phyloP scores from a whole-genome alignment of 1,140 invertebrate species.

The Phocides pigmalion region DNA sequence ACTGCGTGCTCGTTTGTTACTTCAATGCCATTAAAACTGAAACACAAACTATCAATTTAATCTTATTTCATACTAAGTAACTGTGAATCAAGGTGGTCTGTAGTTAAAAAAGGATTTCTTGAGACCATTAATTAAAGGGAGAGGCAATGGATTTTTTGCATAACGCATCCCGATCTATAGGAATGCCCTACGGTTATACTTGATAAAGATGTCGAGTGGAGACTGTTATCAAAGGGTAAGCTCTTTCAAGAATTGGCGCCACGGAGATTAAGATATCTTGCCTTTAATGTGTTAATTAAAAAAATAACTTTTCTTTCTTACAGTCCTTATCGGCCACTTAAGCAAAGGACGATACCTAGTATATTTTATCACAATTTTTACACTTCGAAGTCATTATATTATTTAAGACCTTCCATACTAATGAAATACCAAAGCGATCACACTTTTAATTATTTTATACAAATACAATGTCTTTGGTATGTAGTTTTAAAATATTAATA shows the following conservation, averaged over 20 bases:
- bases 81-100: conserved; percentile 57
- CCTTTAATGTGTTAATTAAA: conserved; percentile 82
- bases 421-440: conserved; percentile 8
- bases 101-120: conserved; percentile 49
- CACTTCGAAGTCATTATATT: conserved; percentile 70
- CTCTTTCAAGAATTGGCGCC: conserved; percentile 79
- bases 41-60: background rate
- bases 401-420: conserved; percentile 42
- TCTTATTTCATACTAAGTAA: conserved; percentile 15
- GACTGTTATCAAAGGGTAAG: conserved; percentile 75
- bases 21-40: background rate
- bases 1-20: background rate
- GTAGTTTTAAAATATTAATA: background rate
- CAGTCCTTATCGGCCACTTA: conserved; percentile 76
- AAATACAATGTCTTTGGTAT: conserved; percentile 1
- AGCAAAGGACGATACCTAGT: conserved; percentile 66
- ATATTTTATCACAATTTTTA: conserved; percentile 74
- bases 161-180: conserved; percentile 63
- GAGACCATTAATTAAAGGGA: conserved; percentile 67
- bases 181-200: conserved; percentile 63
- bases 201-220: conserved; percentile 73
- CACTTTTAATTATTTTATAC: conserved; percentile 23
- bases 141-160: conserved; percentile 73
- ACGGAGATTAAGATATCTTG: conserved; percentile 79
- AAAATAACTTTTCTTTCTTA: conserved; percentile 75